These are phyloP conservation scores for Sturmia bella DNA, from an alignment of 2,888 invertebrate species.

Conservation along the genomic window DNA sequence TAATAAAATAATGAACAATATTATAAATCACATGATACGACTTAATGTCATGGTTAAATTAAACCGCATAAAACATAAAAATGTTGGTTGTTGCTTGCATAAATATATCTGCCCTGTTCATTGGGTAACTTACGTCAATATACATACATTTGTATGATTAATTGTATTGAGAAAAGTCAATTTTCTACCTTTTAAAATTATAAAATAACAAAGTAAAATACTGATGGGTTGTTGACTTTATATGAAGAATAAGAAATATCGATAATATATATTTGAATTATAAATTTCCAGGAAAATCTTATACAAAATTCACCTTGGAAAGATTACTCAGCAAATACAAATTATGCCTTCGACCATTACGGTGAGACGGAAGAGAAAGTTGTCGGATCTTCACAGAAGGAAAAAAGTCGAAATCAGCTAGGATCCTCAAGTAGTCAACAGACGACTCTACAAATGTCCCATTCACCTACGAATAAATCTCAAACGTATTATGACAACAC, in stretches of 20 bases:
- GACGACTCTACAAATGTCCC: slow-evolving; percentile 81
- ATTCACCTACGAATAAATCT: slow-evolving; percentile 81
- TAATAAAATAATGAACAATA: too few relatives aligned
- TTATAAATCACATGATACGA: too few relatives aligned
- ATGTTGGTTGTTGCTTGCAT: slow-evolving; percentile 62
- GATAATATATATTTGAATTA: not conserved
- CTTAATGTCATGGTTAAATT: too few relatives aligned
- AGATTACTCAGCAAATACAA: slow-evolving; percentile 91
- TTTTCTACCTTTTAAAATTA: slow-evolving; percentile 7
- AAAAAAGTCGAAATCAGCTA: slow-evolving; percentile 76
- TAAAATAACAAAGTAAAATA: slow-evolving; percentile 75
- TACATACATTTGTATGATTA: not conserved
- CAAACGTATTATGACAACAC: slow-evolving; percentile 79
- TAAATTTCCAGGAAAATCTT: slow-evolving; percentile 87
- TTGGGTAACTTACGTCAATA: slow-evolving; percentile 29
- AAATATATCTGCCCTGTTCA: slow-evolving; percentile 66
- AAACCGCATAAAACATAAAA: slow-evolving; percentile 43
- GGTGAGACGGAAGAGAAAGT: slow-evolving; percentile 89
- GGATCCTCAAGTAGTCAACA: slow-evolving; percentile 76
- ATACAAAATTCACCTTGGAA: slow-evolving; percentile 94
- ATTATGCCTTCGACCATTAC: slow-evolving; percentile 94
- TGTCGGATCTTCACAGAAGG: slow-evolving; percentile 74
- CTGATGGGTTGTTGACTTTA: slow-evolving; percentile 79
- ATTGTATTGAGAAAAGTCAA: not conserved
- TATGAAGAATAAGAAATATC: not conserved